Conservation (phyloP, 2,113 vertebrate genomes). For the Cisticola juncidis region DNA sequence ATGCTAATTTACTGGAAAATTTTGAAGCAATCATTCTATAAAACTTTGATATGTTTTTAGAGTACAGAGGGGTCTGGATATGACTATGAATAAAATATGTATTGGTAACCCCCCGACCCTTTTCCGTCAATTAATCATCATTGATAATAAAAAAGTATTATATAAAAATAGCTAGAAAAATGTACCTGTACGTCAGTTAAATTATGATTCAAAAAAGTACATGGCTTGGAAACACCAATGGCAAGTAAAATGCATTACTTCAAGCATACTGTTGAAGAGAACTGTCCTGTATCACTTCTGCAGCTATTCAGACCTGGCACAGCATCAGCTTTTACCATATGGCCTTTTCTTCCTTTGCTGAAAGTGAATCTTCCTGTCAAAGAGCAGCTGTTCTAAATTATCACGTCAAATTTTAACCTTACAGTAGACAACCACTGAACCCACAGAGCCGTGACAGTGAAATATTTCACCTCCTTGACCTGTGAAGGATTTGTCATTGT, state of each 20-base stretch:
- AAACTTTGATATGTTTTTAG: neutral
- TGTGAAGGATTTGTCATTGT: neutral
- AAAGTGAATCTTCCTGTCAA: slow-evolving; percentile 59
- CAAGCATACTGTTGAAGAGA: neutral
- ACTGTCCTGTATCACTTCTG: neutral
- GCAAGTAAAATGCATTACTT: neutral
- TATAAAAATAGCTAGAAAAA: neutral
- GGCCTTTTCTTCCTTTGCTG: slow-evolving; percentile 36
- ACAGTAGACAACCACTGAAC: slow-evolving; percentile 44
- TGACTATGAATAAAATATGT: neutral
- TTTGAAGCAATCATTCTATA: neutral
- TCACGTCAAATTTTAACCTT: slow-evolving; percentile 49
- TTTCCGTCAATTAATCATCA: neutral
- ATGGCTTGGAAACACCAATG: neutral
- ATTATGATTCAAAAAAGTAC: neutral
- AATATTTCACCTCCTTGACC: neutral
- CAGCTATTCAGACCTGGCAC: slow-evolving; percentile 12
- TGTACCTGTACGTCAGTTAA: neutral
- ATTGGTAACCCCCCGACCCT: neutral
- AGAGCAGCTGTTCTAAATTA: slow-evolving; percentile 69
- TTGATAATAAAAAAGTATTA: neutral
- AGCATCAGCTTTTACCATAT: slow-evolving; percentile 17
- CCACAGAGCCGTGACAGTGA: neutral
- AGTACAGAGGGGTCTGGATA: neutral
- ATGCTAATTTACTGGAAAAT: neutral